phyloP scores from a whole-genome alignment of 2,888 invertebrate species.

The Autographa gamma region DNA sequence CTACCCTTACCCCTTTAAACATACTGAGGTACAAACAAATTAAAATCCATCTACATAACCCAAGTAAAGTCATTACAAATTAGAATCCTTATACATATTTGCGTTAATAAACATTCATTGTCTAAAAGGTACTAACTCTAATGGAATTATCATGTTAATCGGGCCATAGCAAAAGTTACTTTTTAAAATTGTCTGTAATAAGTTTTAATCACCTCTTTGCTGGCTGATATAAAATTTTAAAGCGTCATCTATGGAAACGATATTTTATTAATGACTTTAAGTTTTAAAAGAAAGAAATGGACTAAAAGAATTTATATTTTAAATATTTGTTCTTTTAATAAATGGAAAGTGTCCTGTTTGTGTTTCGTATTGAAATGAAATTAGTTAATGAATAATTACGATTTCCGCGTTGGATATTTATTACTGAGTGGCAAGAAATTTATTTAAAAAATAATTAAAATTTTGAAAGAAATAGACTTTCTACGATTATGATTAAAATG shows the following conservation, averaged over 20 bases:
- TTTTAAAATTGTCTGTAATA: constrained; percentile 47
- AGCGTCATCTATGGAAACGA: constrained; percentile 30
- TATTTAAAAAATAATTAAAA: too few species aligned
- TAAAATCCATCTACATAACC: not conserved
- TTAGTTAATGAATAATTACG: too few species aligned
- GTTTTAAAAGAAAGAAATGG: not conserved
- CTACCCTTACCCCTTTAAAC: not conserved
- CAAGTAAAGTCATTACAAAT: constrained; percentile 12
- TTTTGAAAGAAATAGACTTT: too few species aligned
- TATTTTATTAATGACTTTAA: constrained; percentile 5
- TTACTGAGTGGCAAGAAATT: too few species aligned
- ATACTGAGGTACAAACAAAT: not conserved
- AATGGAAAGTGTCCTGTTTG: too few species aligned
- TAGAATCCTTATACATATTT: constrained; percentile 26
- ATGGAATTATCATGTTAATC: constrained; percentile 55
- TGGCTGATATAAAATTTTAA: constrained; percentile 20
- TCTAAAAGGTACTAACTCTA: constrained; percentile 40
- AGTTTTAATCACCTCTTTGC: constrained; percentile 46
- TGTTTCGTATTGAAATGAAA: too few species aligned
- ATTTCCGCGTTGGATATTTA: too few species aligned
- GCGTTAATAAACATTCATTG: constrained; percentile 37
- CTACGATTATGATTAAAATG: too few species aligned
- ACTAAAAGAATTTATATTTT: not conserved
- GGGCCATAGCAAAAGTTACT: constrained; percentile 31
- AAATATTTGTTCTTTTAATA: not conserved